These are phyloP conservation scores for Gasterosteus nipponicus DNA, from an alignment of 2,113 vertebrate genomes.

Conservation along the genomic window DNA sequence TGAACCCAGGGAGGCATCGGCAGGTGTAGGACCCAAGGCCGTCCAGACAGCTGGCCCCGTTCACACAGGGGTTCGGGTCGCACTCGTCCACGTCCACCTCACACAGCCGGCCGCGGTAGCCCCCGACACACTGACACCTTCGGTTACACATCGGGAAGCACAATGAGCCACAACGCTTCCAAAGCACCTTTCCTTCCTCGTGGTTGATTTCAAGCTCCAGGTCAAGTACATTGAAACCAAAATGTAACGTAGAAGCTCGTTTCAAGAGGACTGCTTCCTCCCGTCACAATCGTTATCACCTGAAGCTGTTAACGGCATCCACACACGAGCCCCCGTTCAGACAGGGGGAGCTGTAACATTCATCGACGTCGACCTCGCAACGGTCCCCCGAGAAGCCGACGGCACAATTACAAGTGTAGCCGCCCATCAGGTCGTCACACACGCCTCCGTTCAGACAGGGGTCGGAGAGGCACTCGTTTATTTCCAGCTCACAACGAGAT, in stretches of 20 bases:
- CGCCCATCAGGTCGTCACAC: constrained; percentile 88
- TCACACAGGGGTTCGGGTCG: constrained; percentile 90
- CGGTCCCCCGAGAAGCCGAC: constrained; percentile 87
- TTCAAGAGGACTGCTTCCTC: neutral
- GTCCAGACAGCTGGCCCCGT: constrained; percentile 92
- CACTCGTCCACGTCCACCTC: constrained; percentile 93
- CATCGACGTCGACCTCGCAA: constrained; percentile 91
- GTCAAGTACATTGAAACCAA: neutral
- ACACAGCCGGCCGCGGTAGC: constrained; percentile 88
- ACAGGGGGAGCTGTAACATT: constrained; percentile 91
- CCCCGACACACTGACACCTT: constrained; percentile 90
- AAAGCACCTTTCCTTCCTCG: neutral
- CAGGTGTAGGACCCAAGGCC: constrained; percentile 88
- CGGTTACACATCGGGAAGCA: neutral
- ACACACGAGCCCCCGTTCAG: constrained; percentile 89
- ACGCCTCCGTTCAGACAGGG: constrained; percentile 90
- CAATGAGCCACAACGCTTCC: neutral
- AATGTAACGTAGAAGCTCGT: neutral
- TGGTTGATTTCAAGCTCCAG: neutral
- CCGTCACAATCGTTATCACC: constrained; percentile 76
- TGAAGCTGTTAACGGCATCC: constrained; percentile 89
- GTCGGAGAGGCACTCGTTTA: constrained; percentile 91
- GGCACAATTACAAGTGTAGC: constrained; percentile 88
- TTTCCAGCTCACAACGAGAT: constrained; percentile 88
- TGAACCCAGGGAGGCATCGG: constrained; percentile 97